Percentiles rank a stretch among this genome's conserved stretches.
Evolutionary conservation across 2,888 invertebrate species (phyloP).

Genomic region (Timandra comae): DNA sequence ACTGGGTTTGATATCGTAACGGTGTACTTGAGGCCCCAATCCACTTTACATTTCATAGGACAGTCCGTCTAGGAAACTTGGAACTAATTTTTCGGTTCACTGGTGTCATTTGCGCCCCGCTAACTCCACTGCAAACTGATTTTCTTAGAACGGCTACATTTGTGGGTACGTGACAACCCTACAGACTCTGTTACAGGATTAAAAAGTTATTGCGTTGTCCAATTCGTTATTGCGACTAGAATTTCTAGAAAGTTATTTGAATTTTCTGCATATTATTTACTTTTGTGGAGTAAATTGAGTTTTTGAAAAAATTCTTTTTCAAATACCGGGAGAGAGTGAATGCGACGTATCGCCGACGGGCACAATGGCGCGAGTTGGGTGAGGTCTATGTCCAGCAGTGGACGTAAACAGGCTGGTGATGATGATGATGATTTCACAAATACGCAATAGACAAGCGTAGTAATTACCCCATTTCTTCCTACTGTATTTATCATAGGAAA

Average conservation of each 20-base stretch:
- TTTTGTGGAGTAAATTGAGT: too few relatives aligned
- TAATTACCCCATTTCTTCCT: too few relatives aligned
- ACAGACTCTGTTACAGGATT: slow-evolving; percentile 11
- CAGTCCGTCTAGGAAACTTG: slow-evolving; percentile 52
- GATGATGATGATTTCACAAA: too few relatives aligned
- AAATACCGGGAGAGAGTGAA: too few relatives aligned
- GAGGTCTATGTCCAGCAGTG: too few relatives aligned
- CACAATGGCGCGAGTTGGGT: too few relatives aligned
- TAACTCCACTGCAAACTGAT: slow-evolving; percentile 73
- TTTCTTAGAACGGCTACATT: slow-evolving; percentile 31
- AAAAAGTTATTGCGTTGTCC: slow-evolving; percentile 13
- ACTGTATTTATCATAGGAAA: too few relatives aligned
- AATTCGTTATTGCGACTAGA: neutral
- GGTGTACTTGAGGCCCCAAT: slow-evolving; percentile 14
- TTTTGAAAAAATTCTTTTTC: too few relatives aligned
- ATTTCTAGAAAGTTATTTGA: neutral
- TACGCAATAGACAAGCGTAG: too few relatives aligned
- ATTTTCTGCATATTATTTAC: too few relatives aligned
- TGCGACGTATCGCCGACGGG: too few relatives aligned
- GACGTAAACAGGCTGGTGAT: too few relatives aligned
- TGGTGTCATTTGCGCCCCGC: slow-evolving; percentile 62
- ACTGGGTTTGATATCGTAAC: slow-evolving; percentile 7
- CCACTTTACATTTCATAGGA: slow-evolving; percentile 49
- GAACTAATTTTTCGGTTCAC: slow-evolving; percentile 71
- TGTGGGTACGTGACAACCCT: slow-evolving; percentile 25